Percentiles rank a stretch among this genome's conserved stretches.
Evolutionary conservation across 2,797 vertebrate species (phyloP).

Genomic region (Lates japonicus): DNA sequence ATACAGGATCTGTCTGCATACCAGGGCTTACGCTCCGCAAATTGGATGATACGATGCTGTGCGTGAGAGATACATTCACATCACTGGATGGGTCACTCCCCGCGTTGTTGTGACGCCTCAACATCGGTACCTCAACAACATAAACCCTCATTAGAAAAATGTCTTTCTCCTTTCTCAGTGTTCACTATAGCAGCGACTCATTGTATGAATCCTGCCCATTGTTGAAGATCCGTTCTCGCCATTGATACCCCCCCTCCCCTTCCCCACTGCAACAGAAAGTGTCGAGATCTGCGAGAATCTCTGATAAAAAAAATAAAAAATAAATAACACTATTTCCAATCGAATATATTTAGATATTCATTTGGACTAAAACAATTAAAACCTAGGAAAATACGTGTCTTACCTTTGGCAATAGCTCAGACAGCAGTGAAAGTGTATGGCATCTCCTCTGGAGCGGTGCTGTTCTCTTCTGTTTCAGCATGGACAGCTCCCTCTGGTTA

Average conservation of each 20-base stretch:
- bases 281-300: background rate
- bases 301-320: background rate
- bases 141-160: background rate
- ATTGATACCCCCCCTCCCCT: background rate
- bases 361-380: background rate
- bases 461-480: slow-evolving; percentile 86
- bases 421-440: slow-evolving; percentile 76
- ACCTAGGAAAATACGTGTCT: background rate
- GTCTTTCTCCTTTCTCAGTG: background rate
- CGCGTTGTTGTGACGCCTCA: slow-evolving; percentile 81
- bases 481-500: slow-evolving; percentile 85
- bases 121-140: slow-evolving; percentile 59
- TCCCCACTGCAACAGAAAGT: background rate
- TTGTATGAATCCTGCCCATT: background rate
- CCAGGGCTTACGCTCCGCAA: slow-evolving; percentile 44
- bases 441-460: slow-evolving; percentile 79
- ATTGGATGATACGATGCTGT: slow-evolving; percentile 57
- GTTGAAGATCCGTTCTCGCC: slow-evolving; percentile 1
- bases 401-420: slow-evolving; percentile 86
- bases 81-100: slow-evolving; percentile 84
- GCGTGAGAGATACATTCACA: slow-evolving; percentile 58
- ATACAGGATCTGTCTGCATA: slow-evolving; percentile 31
- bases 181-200: background rate
- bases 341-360: background rate
- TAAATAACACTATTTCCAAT: background rate